Conservation (phyloP, 1,140 invertebrate genomes). For the Drosophila subobscura region DNA sequence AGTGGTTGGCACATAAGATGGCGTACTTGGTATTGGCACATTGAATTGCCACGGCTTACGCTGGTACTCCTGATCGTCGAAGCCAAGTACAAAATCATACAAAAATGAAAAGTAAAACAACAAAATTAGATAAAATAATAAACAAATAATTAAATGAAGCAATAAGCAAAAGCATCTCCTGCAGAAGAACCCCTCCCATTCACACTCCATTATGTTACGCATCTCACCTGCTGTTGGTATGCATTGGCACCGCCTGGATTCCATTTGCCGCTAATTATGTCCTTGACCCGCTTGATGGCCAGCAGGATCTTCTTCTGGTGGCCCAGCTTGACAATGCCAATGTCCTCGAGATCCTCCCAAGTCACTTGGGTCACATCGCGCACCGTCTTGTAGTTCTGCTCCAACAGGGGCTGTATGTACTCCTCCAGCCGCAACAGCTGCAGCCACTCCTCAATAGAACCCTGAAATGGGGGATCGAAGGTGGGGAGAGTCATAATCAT, state of each 20-base stretch:
- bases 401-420: constrained; percentile 93
- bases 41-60: constrained; percentile 77
- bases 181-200: background rate
- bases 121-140: constrained; percentile 13
- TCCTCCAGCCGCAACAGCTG: constrained; percentile 94
- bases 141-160: constrained; percentile 10
- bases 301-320: constrained; percentile 99
- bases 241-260: constrained; percentile 78
- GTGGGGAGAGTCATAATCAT: constrained; percentile 7
- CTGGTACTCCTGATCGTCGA: constrained; percentile 50
- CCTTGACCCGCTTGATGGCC: constrained; percentile 98
- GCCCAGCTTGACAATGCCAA: constrained; percentile 96
- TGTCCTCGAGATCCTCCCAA: constrained; percentile 99
- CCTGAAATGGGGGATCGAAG: constrained; percentile 84
- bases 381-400: constrained; percentile 97
- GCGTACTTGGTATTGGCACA: constrained; percentile 77
- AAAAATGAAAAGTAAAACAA: constrained; percentile 9
- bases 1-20: constrained; percentile 80
- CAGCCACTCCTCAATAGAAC: constrained; percentile 96
- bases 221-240: constrained; percentile 81
- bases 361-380: constrained; percentile 96
- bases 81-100: constrained; percentile 24
- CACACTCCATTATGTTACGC: background rate
- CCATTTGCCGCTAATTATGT: constrained; percentile 94
- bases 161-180: constrained; percentile 2